Evolutionary conservation across 2,797 vertebrate genomes (phyloP).

Genomic region (Enteromius fasciolatus): DNA sequence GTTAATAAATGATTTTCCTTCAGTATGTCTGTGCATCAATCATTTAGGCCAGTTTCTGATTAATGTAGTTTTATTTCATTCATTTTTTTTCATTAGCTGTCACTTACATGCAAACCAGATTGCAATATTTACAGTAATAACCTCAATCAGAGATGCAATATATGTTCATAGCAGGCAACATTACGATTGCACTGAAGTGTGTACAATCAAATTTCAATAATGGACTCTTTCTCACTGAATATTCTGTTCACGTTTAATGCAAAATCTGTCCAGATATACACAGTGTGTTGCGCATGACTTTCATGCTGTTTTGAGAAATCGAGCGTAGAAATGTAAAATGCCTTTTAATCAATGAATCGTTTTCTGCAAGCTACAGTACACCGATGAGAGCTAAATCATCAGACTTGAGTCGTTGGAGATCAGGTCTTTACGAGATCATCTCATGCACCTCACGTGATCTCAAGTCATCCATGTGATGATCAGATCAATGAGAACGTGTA

Average conservation of each 20-base stretch:
- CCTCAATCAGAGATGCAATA: neutral
- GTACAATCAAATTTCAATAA: slow-evolving; percentile 4
- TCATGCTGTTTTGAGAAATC: neutral
- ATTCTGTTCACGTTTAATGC: neutral
- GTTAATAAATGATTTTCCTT: neutral
- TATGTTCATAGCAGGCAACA: neutral
- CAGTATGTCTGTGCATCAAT: neutral
- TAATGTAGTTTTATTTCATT: neutral
- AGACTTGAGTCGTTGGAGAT: slow-evolving; percentile 21
- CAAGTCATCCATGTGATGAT: slow-evolving; percentile 43
- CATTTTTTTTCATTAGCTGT: neutral
- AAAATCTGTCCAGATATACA: neutral
- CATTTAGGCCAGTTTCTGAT: neutral
- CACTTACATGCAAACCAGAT: neutral
- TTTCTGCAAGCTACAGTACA: neutral
- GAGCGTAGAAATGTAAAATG: neutral
- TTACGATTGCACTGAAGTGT: neutral
- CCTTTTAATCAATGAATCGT: slow-evolving; percentile 26
- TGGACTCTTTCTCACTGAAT: neutral
- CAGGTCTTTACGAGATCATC: slow-evolving; percentile 36
- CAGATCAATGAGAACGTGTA: slow-evolving; percentile 38
- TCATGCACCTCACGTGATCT: slow-evolving; percentile 35
- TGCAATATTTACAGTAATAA: neutral
- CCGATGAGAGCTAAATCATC: neutral
- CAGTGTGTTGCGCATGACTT: neutral